Conservation (phyloP, 2,888 invertebrate species). For the Eristalis pertinax region DNA sequence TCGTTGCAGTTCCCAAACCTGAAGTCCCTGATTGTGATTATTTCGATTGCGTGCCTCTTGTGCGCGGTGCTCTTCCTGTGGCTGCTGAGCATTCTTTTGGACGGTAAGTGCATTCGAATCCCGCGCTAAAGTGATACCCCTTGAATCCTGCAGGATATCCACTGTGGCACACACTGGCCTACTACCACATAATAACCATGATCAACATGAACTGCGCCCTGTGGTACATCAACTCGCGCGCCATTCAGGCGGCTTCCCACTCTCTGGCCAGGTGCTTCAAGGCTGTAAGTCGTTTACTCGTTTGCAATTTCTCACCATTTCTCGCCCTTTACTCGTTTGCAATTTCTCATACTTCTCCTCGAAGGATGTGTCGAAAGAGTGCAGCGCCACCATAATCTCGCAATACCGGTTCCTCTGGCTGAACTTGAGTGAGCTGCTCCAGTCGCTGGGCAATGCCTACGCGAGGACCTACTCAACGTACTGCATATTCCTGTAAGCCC, state of each 20-base stretch:
- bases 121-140: neutral
- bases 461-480: constrained; percentile 87
- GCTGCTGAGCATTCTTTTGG: constrained; percentile 84
- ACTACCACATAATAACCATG: constrained; percentile 86
- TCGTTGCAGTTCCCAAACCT: constrained; percentile 85
- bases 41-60: constrained; percentile 85
- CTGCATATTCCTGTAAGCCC: constrained; percentile 84
- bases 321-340: neutral
- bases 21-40: constrained; percentile 84
- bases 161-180: constrained; percentile 83
- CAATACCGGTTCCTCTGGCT: constrained; percentile 86
- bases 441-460: constrained; percentile 86
- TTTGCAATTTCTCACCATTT: neutral
- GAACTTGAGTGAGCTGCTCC: constrained; percentile 85
- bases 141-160: constrained; percentile 82
- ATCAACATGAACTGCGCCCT: constrained; percentile 88
- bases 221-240: constrained; percentile 87
- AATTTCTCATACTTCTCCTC: constrained; percentile 24
- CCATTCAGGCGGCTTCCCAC: constrained; percentile 85
- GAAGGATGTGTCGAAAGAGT: constrained; percentile 84
- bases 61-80: constrained; percentile 84
- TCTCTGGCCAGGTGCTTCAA: constrained; percentile 83
- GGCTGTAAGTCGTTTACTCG: constrained; percentile 78
- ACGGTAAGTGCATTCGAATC: constrained; percentile 77
- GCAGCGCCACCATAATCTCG: constrained; percentile 83